These are phyloP conservation scores for Heliangelus exortis DNA, from an alignment of 2,797 vertebrate species.

Conservation along the genomic window DNA sequence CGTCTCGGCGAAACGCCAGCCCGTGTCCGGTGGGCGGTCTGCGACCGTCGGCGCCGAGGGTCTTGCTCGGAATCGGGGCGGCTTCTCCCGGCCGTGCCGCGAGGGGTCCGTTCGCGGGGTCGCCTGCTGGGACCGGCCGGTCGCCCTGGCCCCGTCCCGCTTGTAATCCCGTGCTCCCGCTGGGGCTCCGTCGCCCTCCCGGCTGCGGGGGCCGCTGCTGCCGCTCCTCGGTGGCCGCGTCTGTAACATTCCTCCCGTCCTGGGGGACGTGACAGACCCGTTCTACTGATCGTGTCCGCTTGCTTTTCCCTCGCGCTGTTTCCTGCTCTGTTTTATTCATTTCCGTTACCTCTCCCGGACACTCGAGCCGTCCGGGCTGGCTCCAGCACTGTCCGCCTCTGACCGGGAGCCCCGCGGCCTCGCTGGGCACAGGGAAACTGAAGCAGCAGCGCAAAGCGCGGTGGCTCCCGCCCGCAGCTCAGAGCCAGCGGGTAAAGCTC, in stretches of 20 bases:
- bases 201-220: not conserved
- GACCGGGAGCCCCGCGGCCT: not conserved
- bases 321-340: conserved; percentile 38
- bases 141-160: accelerated
- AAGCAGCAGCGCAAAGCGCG: not conserved
- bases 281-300: not conserved
- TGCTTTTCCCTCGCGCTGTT: not conserved
- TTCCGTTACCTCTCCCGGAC: not conserved
- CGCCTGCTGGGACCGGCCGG: not conserved
- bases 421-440: not conserved
- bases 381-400: not conserved
- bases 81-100: not conserved
- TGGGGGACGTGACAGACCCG: not conserved
- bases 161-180: not conserved
- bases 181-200: not conserved
- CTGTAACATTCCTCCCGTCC: not conserved
- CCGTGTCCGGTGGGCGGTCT: not conserved
- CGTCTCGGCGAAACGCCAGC: not conserved
- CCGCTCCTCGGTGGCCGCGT: not conserved
- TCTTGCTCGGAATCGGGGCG: not conserved
- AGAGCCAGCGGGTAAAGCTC: accelerated
- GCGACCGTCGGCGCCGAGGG: not conserved
- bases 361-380: not conserved
- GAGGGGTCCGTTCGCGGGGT: accelerated
- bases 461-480: not conserved